Percentiles rank a stretch among this genome's conserved stretches.
phyloP scores from a whole-genome alignment of 2,797 vertebrate species.

The Epinephelus coioides region DNA sequence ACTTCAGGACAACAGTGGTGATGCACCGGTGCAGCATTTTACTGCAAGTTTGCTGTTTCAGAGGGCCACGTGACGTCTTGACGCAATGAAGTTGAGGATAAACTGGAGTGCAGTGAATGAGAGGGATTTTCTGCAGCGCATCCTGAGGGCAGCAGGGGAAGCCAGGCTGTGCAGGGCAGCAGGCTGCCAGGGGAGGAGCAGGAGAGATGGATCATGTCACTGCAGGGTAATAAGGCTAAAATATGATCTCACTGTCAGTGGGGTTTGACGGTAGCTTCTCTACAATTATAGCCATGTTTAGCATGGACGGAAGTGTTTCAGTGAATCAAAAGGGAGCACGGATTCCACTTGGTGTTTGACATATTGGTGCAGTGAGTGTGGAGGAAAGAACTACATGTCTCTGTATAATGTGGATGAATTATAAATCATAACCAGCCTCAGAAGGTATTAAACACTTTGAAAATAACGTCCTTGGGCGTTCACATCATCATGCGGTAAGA shows the following conservation, averaged over 20 bases:
- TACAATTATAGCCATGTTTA: constrained; percentile 5
- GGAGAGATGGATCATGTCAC: constrained; percentile 37
- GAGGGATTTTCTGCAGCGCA: constrained; percentile 62
- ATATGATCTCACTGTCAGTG: neutral
- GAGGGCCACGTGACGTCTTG: constrained; percentile 61
- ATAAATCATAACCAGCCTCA: constrained; percentile 50
- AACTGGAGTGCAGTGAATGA: constrained; percentile 42
- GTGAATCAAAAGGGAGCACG: constrained; percentile 13
- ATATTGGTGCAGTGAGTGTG: constrained; percentile 17
- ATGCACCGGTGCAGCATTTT: constrained; percentile 55
- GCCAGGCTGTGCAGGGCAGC: constrained; percentile 22
- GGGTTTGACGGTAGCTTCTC: neutral
- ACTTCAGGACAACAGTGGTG: constrained; percentile 25
- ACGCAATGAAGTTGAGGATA: constrained; percentile 45
- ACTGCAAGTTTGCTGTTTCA: constrained; percentile 53
- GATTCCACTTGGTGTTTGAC: neutral
- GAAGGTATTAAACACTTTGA: constrained; percentile 56
- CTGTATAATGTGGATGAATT: constrained; percentile 46
- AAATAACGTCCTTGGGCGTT: constrained; percentile 47
- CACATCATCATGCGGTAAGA: constrained; percentile 33
- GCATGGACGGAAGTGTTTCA: constrained; percentile 1
- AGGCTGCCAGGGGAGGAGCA: constrained; percentile 36
- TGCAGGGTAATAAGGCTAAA: constrained; percentile 27
- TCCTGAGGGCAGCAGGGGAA: constrained; percentile 53
- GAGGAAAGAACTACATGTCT: constrained; percentile 36